Conservation (phyloP, 2,113 vertebrate genomes). For the Sterna hirundo region DNA sequence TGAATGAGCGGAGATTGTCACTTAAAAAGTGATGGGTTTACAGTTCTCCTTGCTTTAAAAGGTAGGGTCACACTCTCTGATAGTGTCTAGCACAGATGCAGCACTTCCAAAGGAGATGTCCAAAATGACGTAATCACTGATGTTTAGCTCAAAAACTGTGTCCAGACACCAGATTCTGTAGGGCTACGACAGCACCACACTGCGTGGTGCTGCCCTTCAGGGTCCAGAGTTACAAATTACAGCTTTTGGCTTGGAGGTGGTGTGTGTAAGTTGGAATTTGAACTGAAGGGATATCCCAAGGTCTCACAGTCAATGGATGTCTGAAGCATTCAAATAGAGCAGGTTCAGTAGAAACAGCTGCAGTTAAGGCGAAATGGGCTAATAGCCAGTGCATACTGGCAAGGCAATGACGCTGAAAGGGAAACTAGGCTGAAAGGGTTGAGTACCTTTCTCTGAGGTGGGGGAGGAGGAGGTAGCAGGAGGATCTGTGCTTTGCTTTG, state of each 20-base stretch:
- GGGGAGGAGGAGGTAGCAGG: neutral
- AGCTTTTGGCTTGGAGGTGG: neutral
- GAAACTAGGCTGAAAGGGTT: neutral
- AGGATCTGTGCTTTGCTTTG: neutral
- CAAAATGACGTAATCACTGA: neutral
- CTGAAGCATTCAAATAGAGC: neutral
- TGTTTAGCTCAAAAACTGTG: neutral
- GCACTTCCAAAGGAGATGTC: neutral
- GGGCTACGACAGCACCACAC: accelerated
- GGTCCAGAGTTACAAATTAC: neutral
- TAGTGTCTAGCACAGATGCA: neutral
- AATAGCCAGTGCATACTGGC: neutral
- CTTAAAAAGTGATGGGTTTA: neutral
- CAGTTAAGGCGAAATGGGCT: neutral
- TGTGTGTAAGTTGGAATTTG: accelerated
- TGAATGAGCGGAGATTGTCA: neutral
- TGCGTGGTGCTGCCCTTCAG: neutral
- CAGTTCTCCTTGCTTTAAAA: neutral
- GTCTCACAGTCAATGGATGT: neutral
- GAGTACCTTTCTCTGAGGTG: neutral
- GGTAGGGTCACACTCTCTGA: accelerated
- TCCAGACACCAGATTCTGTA: neutral
- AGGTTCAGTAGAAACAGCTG: neutral
- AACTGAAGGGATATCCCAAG: neutral
- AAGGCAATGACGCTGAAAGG: neutral